phyloP scores from a whole-genome alignment of 2,113 vertebrate species.

The Eretmodus cyanostictus region DNA sequence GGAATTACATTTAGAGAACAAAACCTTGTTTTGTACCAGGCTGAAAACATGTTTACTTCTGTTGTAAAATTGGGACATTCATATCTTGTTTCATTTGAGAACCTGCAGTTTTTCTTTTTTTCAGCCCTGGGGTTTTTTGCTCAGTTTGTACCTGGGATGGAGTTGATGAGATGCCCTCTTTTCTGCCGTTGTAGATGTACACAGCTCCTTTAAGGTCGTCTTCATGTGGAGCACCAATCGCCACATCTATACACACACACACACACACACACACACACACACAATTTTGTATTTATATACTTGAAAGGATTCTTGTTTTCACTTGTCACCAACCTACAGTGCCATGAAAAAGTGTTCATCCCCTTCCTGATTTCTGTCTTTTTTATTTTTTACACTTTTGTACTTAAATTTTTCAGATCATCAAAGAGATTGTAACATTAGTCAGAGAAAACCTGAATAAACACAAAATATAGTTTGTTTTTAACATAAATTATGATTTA shows the following conservation, averaged over 20 bases:
- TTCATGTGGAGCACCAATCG: conserved; percentile 59
- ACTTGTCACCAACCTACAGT: neutral
- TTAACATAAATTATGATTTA: neutral
- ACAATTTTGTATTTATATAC: neutral
- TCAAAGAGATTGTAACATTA: neutral
- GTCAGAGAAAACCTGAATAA: neutral
- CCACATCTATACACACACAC: conserved; percentile 40
- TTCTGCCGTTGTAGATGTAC: conserved; percentile 62
- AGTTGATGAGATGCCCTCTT: conserved; percentile 40
- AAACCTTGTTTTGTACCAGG: neutral
- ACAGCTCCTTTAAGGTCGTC: conserved; percentile 58
- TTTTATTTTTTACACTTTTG: neutral
- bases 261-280: neutral
- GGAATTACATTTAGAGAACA: neutral
- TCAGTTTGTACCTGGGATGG: conserved; percentile 52
- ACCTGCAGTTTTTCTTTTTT: neutral
- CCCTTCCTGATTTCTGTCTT: neutral
- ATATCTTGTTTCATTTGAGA: neutral
- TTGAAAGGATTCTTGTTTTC: neutral
- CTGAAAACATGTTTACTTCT: neutral
- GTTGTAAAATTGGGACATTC: neutral
- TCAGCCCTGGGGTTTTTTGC: neutral
- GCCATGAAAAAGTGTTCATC: neutral
- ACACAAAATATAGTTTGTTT: neutral
- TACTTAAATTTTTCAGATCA: neutral